Base-by-base conservation (phyloP, 2,113 vertebrate genomes). In the Chaenocephalus aceratus region DNA sequence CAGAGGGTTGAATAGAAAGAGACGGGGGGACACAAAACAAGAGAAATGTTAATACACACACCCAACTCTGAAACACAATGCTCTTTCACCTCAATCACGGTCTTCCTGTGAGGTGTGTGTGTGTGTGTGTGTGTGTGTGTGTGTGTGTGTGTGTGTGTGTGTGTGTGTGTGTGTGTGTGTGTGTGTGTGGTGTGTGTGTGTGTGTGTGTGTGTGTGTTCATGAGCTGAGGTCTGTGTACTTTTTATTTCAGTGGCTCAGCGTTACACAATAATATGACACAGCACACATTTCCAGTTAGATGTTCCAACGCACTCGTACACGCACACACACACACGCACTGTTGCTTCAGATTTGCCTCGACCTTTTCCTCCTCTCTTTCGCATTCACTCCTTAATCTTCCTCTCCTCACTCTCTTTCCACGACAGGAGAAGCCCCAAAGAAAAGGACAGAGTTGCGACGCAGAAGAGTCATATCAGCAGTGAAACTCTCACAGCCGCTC, bases 371-470 rank as follows among this genome's bases (percentile, higher is more conserved):
- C 26, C 53, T 66, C 44, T 71, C 90, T 91, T 86, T 83, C 79
- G 60, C 77, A 58, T 52, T 79, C 7, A 10, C 48, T 83, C 69
- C 84, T 84, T 87, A 76, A 84, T 88, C 79, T 83, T 74, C 67
- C 56, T 53, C 41, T 30, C 8, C 56, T 62, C 54, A 54, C 51
- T 26, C 15, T 30, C 16, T 54, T 77, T 78, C 80, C 52, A n/a
- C n/a, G 54, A 46, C 54, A 51, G 61, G 26, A 71, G 18, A 76
- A 79, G 14, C 44, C 36, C 67, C 44, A 1, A 23, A 10, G 23
- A 53, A 75, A 82, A 57, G 4, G 51, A 48, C 30, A 51, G n/a
- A 76, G 56, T 59, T n/a, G 75, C 68, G 62, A 49, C 65, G 53
- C 23, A 46, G 70, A 76, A 48, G 75, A 85, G 67, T 87, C 36